These are phyloP conservation scores for Dasypolia templi DNA, from an alignment of 2,888 invertebrate species.

Conservation along the genomic window DNA sequence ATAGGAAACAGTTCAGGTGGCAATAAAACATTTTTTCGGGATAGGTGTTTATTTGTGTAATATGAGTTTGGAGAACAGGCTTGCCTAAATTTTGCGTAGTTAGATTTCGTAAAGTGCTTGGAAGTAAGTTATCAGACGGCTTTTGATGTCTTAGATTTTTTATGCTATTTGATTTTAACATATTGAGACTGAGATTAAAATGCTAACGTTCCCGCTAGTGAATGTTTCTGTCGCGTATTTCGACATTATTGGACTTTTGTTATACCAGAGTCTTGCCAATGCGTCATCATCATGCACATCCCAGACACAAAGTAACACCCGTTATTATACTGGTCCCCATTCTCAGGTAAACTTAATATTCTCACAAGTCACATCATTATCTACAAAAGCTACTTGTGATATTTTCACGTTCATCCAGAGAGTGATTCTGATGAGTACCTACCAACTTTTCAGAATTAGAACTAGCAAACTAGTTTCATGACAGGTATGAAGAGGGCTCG, in stretches of 20 bases:
- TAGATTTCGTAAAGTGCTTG: too few species aligned
- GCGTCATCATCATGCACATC: too few species aligned
- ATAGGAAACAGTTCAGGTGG: constrained; percentile 43
- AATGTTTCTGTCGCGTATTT: too few species aligned
- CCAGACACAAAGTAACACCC: not conserved
- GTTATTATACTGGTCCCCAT: too few species aligned
- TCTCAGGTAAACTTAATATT: not conserved
- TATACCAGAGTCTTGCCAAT: too few species aligned
- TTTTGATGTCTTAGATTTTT: not conserved
- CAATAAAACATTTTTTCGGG: constrained; percentile 18
- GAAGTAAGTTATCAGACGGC: not conserved
- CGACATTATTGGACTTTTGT: too few species aligned
- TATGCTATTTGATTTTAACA: not conserved
- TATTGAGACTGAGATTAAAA: too few species aligned
- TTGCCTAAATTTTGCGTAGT: too few species aligned
- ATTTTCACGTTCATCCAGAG: not conserved
- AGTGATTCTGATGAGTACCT: not conserved
- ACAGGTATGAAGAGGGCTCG: not conserved
- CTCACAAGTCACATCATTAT: too few species aligned
- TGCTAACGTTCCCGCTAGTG: too few species aligned
- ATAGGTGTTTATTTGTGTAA: constrained; percentile 37
- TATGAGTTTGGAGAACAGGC: constrained; percentile 27
- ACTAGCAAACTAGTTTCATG: constrained; percentile 2
- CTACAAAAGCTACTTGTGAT: not conserved
- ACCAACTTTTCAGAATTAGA: not conserved